Base-by-base conservation (phyloP, 2,113 vertebrate genomes). In the Nothocercus julius region DNA sequence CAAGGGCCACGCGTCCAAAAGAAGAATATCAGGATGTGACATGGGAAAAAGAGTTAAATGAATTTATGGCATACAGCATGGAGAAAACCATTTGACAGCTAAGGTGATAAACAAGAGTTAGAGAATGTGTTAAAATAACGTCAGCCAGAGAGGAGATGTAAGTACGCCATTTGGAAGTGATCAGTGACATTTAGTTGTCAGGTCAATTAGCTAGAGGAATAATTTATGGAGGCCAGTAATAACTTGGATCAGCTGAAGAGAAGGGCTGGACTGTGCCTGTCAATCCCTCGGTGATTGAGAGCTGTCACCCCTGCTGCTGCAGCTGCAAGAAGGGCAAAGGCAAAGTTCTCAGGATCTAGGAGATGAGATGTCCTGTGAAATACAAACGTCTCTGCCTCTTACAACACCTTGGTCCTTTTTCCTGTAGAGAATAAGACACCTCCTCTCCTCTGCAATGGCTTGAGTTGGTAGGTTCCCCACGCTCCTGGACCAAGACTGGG, bases 201-300 rank as follows among this genome's bases (percentile, higher is more conserved):
- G 44, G 27, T 59, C 45, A 89, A 27, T 85, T 89, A 76, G 34
- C 28, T n/a, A 38, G 28, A 45, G 45, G 34, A 83, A 70, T 87
- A 59, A 82, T 21, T 34, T 34, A 45, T 38, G 74, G 13, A 76
- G 6, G 6, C 24, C 19, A 76, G 58, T 45, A 85, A 91, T 44
- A 83, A n/a, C 32, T 54, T 81, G 51, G 40, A 92, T 85, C 13
- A 82, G 30, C 34, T 32, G 45, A 83, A 24, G 40, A 90, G 20
- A 13, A 70, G 87, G 40, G 7, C 11, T 85, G 32, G 5, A 54
- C 70, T 64, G 20, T 42, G 49, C 11, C 25, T 91, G 38, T 1
- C 38, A 9, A 27, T 72, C 2, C 1, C 54, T 0, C 0, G 59
- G 18, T 0, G 11, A 67, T 53, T 51, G 42, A 82, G 25, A n/a